A percentile compares a stretch with the other conserved stretches of the same genome.
Evolutionary conservation across 2,113 vertebrate species (phyloP).

Genomic region (Clupea harengus): DNA sequence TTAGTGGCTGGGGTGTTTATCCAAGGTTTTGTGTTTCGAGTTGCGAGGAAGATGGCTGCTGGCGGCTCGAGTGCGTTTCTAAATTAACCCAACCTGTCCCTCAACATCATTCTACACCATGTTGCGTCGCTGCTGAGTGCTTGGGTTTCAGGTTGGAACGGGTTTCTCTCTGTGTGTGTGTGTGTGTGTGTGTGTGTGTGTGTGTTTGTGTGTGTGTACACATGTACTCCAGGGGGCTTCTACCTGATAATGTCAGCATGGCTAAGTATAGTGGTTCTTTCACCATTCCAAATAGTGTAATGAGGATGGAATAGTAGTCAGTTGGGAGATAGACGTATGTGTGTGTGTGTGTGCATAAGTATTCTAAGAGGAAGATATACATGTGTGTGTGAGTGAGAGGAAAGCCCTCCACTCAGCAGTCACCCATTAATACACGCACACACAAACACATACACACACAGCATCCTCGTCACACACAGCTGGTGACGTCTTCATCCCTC

Average conservation of each 20-base stretch:
- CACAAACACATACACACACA: slow-evolving; percentile 36
- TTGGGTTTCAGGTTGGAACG: slow-evolving; percentile 5
- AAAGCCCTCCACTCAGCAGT: not conserved
- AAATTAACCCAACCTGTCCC: slow-evolving; percentile 52
- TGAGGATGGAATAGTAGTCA: not conserved
- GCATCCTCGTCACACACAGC: not conserved
- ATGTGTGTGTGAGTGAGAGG: not conserved
- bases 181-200: not conserved
- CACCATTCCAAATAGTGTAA: not conserved
- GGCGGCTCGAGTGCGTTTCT: slow-evolving; percentile 44
- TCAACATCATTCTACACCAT: slow-evolving; percentile 54
- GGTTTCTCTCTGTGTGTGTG: not conserved
- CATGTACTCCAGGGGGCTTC: slow-evolving; percentile 21
- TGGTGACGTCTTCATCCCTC: slow-evolving; percentile 56
- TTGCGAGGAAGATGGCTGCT: slow-evolving; percentile 43
- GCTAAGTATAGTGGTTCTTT: slow-evolving; percentile 32
- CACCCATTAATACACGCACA: not conserved
- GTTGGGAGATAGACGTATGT: not conserved
- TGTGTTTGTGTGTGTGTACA: slow-evolving; percentile 9
- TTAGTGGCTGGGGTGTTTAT: slow-evolving; percentile 46
- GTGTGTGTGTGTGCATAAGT: not conserved
- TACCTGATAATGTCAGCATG: slow-evolving; percentile 46
- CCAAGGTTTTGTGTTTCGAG: slow-evolving; percentile 51
- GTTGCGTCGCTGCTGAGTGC: slow-evolving; percentile 41
- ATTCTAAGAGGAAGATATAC: not conserved